Evolutionary conservation across 2,113 vertebrate genomes (phyloP), one percentile per base, ranked within the genome.

Genomic region (Sceloporus undulatus): DNA sequence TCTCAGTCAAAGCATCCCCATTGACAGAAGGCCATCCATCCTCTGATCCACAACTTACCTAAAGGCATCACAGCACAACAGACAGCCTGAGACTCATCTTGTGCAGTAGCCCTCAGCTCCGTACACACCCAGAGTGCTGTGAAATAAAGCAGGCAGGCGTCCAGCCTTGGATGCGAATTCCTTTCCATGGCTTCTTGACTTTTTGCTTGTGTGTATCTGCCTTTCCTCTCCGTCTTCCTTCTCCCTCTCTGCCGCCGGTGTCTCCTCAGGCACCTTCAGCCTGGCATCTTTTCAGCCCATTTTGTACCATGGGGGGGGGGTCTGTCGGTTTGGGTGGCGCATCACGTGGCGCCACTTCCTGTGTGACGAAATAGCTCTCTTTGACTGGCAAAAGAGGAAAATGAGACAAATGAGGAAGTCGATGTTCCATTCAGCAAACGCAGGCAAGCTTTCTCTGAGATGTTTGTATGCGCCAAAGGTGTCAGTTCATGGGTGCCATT

Each of bases 51-150:
- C 25, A 29, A 29, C 84, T 77, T 77, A 85, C 84, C 59, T 0
- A 7, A 48, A 70, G 7, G 81, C 19, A 5, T 68, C 25, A 3
- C 3, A 5, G 25, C 21, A 7, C 84, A 65, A 18, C 84, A 85
- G 1, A 66, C 9, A 0, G 9, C 1, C 9, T 29, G 34, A 5
- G 4, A 2, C 1, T 21, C 25, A 0, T 11, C 13, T 0, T 5
- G 9, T 3, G 13, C 3, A 1, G 27, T 7, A 1, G 4, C 27
- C 0, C 6, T 27, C 2, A 21, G 9, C 2, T 42, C 75, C 2
- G 21, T 1, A 34, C 13, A 78, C 25, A 78, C 5, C 38, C 74
- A 78, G 27, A 85, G 25, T 0, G 29, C 13, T 9, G 8, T 1
- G 9, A 85, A 48, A 27, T 3, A 78, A 65, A 78, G 4, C 84